Percentiles rank a stretch among this genome's conserved stretches.
These are phyloP conservation scores for Eulemur albifrons DNA, from an alignment of 2,797 vertebrate species.

Conservation along the genomic window DNA sequence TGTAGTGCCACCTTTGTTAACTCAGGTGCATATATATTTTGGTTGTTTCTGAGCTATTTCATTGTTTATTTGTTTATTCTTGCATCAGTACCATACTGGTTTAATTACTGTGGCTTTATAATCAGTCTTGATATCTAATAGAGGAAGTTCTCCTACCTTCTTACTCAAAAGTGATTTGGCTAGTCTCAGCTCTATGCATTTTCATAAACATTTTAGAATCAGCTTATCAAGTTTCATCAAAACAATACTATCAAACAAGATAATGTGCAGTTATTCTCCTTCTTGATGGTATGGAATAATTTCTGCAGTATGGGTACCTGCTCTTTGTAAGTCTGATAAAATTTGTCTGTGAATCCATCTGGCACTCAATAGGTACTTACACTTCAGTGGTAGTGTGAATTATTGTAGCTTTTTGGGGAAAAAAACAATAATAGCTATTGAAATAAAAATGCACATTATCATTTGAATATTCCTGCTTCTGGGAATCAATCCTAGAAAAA, in stretches of 20 bases:
- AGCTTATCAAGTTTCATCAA: neutral
- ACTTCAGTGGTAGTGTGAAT: neutral
- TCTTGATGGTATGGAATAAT: too few relatives aligned
- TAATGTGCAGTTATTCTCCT: too few relatives aligned
- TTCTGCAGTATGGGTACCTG: too few relatives aligned
- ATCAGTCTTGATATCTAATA: neutral
- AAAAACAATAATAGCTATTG: neutral
- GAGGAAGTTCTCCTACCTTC: neutral
- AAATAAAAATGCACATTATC: neutral
- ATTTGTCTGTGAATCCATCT: too few relatives aligned
- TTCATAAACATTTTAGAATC: neutral
- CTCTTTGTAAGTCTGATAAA: too few relatives aligned
- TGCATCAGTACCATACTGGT: neutral
- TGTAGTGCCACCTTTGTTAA: neutral
- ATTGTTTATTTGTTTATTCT: neutral
- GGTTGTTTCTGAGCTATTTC: neutral
- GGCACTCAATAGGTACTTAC: neutral
- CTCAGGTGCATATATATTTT: neutral
- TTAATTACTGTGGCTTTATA: neutral
- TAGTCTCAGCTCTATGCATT: neutral
- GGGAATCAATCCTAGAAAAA: neutral
- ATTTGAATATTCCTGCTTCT: neutral
- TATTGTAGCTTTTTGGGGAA: neutral
- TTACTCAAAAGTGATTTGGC: neutral
- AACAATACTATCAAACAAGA: too few relatives aligned